A percentile compares a stretch with the other conserved stretches of the same genome.
Conservation (phyloP, 2,888 invertebrate genomes). For the Thymelicus acteon region DNA sequence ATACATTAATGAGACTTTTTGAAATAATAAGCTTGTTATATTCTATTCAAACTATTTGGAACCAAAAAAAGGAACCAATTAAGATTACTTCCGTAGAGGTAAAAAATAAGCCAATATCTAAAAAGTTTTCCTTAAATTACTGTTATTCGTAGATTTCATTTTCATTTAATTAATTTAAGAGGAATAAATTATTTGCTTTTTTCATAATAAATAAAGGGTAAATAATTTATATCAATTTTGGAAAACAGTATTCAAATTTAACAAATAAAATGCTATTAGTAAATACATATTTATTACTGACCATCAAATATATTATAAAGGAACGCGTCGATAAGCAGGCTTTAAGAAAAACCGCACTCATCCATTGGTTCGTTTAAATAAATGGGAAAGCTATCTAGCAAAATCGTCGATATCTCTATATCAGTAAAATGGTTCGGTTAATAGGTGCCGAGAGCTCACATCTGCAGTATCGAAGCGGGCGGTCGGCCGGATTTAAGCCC, state of each 20-base stretch:
- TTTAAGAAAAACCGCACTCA: slow-evolving; percentile 20
- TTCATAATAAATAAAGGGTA: too few species aligned
- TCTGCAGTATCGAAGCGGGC: slow-evolving; percentile 61
- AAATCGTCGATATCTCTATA: slow-evolving; percentile 49
- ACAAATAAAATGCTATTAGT: slow-evolving; percentile 38
- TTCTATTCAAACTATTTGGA: slow-evolving; percentile 50
- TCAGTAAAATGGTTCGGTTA: slow-evolving; percentile 61
- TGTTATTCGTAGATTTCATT: too few species aligned
- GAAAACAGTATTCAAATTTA: too few species aligned
- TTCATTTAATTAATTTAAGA: too few species aligned
- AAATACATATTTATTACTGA: not conserved
- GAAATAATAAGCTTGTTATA: slow-evolving; percentile 76
- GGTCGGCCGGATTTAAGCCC: slow-evolving; percentile 64
- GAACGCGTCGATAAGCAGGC: slow-evolving; percentile 7
- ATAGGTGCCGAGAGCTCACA: slow-evolving; percentile 62
- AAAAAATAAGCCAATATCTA: too few species aligned
- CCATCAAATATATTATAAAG: slow-evolving; percentile 4
- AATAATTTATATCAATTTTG: too few species aligned
- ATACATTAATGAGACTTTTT: slow-evolving; percentile 79
- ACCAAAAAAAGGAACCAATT: too few species aligned
- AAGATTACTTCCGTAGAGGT: too few species aligned
- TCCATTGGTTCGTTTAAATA: slow-evolving; percentile 33
- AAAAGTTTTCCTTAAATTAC: too few species aligned
- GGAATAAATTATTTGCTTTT: too few species aligned
- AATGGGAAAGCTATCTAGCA: slow-evolving; percentile 43